phyloP scores from a whole-genome alignment of 2,797 vertebrate genomes.

The Anolis apletophallus region DNA sequence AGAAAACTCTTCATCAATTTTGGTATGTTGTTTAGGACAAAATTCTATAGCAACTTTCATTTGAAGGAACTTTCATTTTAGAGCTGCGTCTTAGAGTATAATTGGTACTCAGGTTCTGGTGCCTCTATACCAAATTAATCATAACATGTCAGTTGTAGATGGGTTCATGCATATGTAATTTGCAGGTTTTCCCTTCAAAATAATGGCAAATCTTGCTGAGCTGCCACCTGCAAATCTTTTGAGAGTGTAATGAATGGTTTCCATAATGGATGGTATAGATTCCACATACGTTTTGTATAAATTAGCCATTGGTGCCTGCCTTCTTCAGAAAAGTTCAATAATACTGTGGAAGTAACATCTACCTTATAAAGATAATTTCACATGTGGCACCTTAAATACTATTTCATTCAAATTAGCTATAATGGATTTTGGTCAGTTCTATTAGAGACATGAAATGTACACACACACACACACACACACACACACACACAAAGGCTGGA shows the following conservation, averaged over 20 bases:
- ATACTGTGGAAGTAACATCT: background rate
- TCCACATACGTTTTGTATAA: background rate
- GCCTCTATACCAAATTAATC: background rate
- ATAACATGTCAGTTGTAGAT: background rate
- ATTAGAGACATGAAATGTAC: background rate
- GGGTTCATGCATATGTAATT: background rate
- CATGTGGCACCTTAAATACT: background rate
- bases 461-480: background rate
- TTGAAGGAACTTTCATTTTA: background rate
- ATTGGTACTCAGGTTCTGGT: background rate
- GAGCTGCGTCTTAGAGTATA: background rate
- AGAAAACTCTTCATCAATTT: background rate
- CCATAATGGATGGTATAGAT: background rate
- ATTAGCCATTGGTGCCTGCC: conserved; percentile 20
- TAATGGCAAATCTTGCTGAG: background rate
- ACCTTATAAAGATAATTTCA: background rate
- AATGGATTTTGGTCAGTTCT: background rate
- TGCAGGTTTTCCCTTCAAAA: background rate
- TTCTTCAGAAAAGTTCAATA: conserved; percentile 1
- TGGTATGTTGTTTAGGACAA: background rate
- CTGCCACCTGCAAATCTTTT: conserved; percentile 8
- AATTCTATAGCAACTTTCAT: conserved; percentile 18
- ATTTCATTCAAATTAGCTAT: background rate
- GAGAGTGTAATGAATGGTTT: background rate
- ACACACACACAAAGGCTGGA: background rate